Base-by-base conservation (phyloP, 2,888 invertebrate species). In the Seladonia tumulorum region DNA sequence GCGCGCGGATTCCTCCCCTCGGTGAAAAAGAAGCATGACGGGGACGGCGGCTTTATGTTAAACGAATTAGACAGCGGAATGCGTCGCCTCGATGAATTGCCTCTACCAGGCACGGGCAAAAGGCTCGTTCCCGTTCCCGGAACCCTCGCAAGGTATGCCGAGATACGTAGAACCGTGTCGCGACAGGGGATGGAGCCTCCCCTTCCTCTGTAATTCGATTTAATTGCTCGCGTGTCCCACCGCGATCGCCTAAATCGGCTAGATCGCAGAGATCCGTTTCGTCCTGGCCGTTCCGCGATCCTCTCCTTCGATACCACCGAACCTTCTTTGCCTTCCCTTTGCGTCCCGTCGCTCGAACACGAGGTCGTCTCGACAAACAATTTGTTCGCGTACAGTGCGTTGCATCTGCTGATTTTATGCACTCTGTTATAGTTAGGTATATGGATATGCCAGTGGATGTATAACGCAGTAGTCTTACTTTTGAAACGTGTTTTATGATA, bases 31-130 rank as follows among this genome's bases (percentile, higher is more conserved):
- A 57, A 49, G 47, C 18, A 18, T 86, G 79, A 82, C 81, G 72
- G 53, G 88, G 90, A 89, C 90, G 90, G 90, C 91, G 90, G 89
- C 91, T 93, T 93, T 93, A 94, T 92, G 93, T 93, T 94, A 94
- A 95, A 94, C 93, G 94, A 93, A 95, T 95, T 94, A 94, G 94
- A 94, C 94, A 94, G 92, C 91, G 92, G 94, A 94, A 94, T 94
- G 94, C 91, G 91, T 88, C 89, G 88, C 85, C 90, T 92, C 92
- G 94, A 93, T 93, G 94, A 92, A 94, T 94, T 93, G 93, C 93
- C 90, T 87, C 88, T 83, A 87, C 88, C 84, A 79, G 35, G 35
- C 81, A 76, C 76, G 72, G 57, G 75, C 60, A 78, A 83, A 85
- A 82, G 84, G 79, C 87, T 83, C 79, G 39, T 5, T 22, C 22